Conservation (phyloP, 2,113 vertebrate genomes). For the Pelodiscus sinensis region DNA sequence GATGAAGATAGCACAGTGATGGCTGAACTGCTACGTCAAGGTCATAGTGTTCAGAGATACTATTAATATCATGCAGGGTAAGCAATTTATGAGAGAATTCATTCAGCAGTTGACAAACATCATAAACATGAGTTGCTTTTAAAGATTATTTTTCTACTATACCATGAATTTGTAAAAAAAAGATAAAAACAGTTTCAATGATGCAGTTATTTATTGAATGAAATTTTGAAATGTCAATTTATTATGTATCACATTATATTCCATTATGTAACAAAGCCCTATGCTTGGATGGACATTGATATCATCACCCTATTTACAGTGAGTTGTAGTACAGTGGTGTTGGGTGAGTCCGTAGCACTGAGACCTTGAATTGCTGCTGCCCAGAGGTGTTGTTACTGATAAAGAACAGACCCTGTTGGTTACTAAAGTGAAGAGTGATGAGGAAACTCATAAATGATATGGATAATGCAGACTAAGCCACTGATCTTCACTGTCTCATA, state of each 20-base stretch:
- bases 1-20: slow-evolving; percentile 29
- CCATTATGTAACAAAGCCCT: background rate
- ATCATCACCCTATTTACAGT: fast-evolving
- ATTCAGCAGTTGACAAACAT: background rate
- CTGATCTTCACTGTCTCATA: background rate
- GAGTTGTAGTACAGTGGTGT: background rate
- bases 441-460: background rate
- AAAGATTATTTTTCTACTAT: slow-evolving; percentile 39
- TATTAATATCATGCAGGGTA: slow-evolving; percentile 59
- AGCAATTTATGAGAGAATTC: slow-evolving; percentile 42
- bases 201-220: slow-evolving; percentile 41
- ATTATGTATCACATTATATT: background rate
- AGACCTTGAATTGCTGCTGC: background rate
- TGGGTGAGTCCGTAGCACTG: background rate
- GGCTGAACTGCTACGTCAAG: slow-evolving; percentile 44
- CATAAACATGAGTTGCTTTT: background rate
- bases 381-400: background rate
- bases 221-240: background rate
- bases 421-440: background rate
- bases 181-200: background rate
- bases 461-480: background rate
- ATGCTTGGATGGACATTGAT: background rate
- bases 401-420: background rate
- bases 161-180: slow-evolving; percentile 16
- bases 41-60: slow-evolving; percentile 41